Percentiles rank a stretch among this genome's conserved stretches.
phyloP scores from a whole-genome alignment of 2,113 vertebrate species.

The Eonycteris spelaea region DNA sequence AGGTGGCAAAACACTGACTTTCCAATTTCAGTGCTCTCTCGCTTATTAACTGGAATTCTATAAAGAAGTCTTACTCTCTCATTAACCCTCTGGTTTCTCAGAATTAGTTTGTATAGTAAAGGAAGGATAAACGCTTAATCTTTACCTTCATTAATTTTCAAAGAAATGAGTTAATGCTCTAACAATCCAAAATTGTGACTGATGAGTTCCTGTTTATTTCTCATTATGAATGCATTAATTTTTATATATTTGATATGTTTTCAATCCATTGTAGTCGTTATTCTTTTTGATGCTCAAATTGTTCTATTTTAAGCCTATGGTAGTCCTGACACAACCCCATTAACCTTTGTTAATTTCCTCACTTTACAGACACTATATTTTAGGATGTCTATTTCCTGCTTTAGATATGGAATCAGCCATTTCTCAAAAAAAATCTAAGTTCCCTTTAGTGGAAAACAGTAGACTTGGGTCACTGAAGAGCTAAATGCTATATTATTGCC shows the following conservation, averaged over 20 bases:
- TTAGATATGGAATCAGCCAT: background rate
- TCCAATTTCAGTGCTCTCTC: background rate
- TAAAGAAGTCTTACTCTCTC: background rate
- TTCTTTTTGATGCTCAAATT: background rate
- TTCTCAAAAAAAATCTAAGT: background rate
- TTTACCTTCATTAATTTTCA: background rate
- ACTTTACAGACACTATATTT: background rate
- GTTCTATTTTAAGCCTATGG: background rate
- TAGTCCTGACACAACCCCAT: background rate
- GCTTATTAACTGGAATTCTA: constrained; percentile 9
- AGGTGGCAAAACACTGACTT: background rate
- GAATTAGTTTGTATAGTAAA: background rate
- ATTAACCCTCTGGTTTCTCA: background rate
- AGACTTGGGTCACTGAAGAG: background rate
- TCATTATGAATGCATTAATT: background rate
- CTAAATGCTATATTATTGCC: background rate
- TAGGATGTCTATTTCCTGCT: background rate
- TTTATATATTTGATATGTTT: background rate
- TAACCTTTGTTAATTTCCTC: background rate
- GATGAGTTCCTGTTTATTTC: background rate
- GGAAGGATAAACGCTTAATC: background rate
- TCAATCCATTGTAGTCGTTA: background rate
- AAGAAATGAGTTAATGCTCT: background rate
- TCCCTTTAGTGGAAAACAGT: background rate
- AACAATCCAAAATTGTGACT: background rate